phyloP scores from a whole-genome alignment of 2,888 invertebrate genomes.

The Sipha maydis region DNA sequence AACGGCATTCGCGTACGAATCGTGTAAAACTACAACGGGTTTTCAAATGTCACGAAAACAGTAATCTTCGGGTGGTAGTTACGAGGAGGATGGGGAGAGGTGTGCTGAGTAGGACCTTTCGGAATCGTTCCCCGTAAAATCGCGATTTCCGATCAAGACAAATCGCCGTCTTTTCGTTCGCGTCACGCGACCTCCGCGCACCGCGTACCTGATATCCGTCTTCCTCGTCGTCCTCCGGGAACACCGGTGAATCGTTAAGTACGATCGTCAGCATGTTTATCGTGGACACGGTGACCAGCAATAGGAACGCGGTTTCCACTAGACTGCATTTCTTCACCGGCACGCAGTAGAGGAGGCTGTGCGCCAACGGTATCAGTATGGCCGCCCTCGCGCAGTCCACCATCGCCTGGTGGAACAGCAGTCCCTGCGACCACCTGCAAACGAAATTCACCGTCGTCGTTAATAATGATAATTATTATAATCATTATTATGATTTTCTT shows the following conservation, averaged over 20 bases:
- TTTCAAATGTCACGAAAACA: no score
- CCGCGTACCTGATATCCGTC: slow-evolving; percentile 69
- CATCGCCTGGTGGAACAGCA: slow-evolving; percentile 85
- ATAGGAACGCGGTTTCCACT: slow-evolving; percentile 87
- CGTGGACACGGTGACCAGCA: slow-evolving; percentile 88
- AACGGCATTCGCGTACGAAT: no score
- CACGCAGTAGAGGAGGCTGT: slow-evolving; percentile 83
- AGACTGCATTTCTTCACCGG: slow-evolving; percentile 87
- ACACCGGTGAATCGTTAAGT: slow-evolving; percentile 85
- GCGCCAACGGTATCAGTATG: slow-evolving; percentile 80
- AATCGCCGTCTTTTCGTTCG: no score
- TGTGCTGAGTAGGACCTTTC: no score
- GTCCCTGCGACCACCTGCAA: slow-evolving; percentile 84
- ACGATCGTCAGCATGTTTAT: slow-evolving; percentile 91
- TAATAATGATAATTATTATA: no score
- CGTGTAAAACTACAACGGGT: no score
- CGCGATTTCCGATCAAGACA: no score
- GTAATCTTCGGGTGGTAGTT: no score
- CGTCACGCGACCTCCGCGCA: no score
- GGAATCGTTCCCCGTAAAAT: no score
- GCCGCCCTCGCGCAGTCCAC: slow-evolving; percentile 86
- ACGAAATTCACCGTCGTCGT: background rate
- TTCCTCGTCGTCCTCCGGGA: slow-evolving; percentile 79
- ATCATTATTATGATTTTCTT: no score
- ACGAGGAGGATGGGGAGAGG: no score